Base-by-base conservation (phyloP, 2,888 invertebrate genomes). In the Ganaspis brasiliensis region DNA sequence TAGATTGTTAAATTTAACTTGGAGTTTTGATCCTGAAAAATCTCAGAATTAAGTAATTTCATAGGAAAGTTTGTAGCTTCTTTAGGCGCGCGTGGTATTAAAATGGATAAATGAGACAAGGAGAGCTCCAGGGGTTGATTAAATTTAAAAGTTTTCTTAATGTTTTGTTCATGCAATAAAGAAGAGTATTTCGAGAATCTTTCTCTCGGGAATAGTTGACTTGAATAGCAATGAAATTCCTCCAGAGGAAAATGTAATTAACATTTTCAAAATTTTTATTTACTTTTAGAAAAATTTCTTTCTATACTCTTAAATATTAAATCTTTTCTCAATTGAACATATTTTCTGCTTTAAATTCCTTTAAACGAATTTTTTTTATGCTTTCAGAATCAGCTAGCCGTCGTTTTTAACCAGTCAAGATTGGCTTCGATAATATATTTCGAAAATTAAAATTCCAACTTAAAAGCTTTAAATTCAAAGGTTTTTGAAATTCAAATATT, bases 1-100 rank as follows among this genome's bases (percentile, higher is more conserved):
- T 67, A 26, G 6, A 12, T 24, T 3, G 14, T 45, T 21, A 16
- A 56, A 56, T 56, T 24, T 16, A 31, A n/a, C n/a, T 26, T 26
- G 12, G n/a, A 14, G 26, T 24, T 57, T 57, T 14, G 24, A 26
- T 31, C 35, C 16, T 10, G n/a, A 31, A 31, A 35, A 35, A 59
- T 59, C 26, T 31, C 59, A 35, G 16, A 35, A 31, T 59, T 31
- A 31, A 59, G 35, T 61, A 61, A 61, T 61, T 35, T 31, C 61
- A 61, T 61, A 12, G 35, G 37, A 37, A 61, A 37, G 31, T 59
- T 37, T 12, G 5, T 35, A 19, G 16, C 19, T 61, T 61, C 35
- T 61, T 61, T 37, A 19, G 6, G 37, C 4, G 61, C 16, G 6
- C 19, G 61, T 16, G 6, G 61, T 61, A 37, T 61, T 37, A 61